Evolutionary conservation across 37 sponge, comb jelly and placozoan genomes (phyloP), one percentile per base, ranked within the genome.

Genomic region (Eunapius fragilis): DNA sequence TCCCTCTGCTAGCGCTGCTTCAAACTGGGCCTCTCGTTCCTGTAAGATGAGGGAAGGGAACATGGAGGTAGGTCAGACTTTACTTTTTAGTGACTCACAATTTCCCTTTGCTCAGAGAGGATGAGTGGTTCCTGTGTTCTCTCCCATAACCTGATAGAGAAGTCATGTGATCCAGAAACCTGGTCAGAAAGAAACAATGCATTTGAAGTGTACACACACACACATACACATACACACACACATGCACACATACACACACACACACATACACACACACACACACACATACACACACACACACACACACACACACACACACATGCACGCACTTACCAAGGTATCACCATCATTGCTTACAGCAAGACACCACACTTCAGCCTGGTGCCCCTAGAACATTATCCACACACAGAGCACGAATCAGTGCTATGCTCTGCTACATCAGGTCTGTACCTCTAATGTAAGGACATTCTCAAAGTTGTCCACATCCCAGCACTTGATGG

Each of bases 401-500:
- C 68, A 75, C 28, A 19, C 5, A 87, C 23, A 72, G 25, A n/a
- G n/a, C n/a, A n/a, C n/a, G n/a, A n/a, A n/a, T n/a, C n/a, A n/a
- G n/a, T n/a, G n/a, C n/a, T 13, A 32, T 32, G 28, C 32, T 25
- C 75, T n/a, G n/a, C n/a, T n/a, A 75, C 25, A 45, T 41, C 41
- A 41, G 41, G 3, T 9, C 41, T 41, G 41, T 41, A 41, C 96
- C 85, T 93, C 85, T 2, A 98, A 86, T 72, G 97, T 96, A 71
- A 72, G 78, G 70, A 98, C 81, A 25, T 89, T 92, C 74, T 98
- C 87, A 84, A 94, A 95, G 74, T 91, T 92, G 84, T 99, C 99
- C 13, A 79, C 94, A 82, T 99, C 99, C 98, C 98, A 99, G 50
- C 81, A 92, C 84, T 99, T 99, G 72, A 99, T 31, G n/a, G 88